Percentiles rank a stretch among this genome's conserved stretches.
Evolutionary conservation across 2,113 vertebrate species (phyloP).

Genomic region (Setophaga coronata): DNA sequence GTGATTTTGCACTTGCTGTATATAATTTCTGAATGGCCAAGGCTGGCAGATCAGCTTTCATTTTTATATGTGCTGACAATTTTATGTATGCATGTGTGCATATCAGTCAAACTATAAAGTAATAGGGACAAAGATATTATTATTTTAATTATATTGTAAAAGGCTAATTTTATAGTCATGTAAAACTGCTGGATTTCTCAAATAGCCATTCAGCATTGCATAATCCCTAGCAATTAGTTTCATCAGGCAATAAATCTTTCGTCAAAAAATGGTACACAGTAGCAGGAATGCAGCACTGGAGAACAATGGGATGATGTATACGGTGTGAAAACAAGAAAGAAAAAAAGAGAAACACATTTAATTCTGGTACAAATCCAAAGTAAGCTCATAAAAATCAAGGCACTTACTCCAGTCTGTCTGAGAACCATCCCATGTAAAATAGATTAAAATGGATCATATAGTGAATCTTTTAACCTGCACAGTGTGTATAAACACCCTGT

Average conservation of each 20-base stretch:
- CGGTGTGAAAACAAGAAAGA: too few relatives aligned
- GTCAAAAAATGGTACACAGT: background rate
- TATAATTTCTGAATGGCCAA: background rate
- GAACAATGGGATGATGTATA: background rate
- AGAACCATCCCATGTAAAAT: background rate
- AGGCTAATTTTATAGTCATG: background rate
- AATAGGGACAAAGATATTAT: background rate
- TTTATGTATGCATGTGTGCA: background rate
- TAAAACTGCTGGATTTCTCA: constrained; percentile 6
- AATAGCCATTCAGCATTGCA: background rate
- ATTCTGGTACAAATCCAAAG: background rate
- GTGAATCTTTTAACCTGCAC: background rate
- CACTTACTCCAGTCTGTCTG: background rate
- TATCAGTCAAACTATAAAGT: background rate
- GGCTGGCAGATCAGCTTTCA: background rate
- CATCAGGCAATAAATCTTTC: constrained; percentile 21
- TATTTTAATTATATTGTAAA: constrained; percentile 20
- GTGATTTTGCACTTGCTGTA: background rate
- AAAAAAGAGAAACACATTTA: rapidly evolving
- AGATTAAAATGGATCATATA: background rate
- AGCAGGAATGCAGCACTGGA: background rate
- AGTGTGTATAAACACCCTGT: background rate
- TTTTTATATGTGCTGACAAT: background rate
- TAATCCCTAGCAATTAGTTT: constrained; percentile 25
- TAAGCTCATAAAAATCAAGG: background rate